Evolutionary conservation across 1,140 invertebrate species (phyloP), one percentile per base, ranked within the genome.

Genomic region (Drosophila persimilis): DNA sequence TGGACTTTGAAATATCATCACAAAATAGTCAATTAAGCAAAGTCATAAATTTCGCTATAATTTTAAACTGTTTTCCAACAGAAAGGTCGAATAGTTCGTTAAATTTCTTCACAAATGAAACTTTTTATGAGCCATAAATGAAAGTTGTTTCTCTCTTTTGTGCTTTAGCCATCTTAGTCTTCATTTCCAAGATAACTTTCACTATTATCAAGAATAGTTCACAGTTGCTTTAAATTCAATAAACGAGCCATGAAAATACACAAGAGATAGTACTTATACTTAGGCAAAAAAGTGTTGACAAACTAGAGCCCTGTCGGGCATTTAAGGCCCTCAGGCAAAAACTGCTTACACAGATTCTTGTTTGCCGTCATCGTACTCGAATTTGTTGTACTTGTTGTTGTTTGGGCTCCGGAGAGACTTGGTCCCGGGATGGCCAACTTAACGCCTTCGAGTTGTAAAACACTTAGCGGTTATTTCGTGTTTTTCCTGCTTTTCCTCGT

Each of bases 401-500:
- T 52, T 66, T 47, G 41, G 15, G 51, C 13, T 47, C 50, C 54
- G 60, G 51, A 59, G 52, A 58, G 55, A 70, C 53, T 58, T 35
- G 41, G 61, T 45, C 50, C 60, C 31, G 50, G 55, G 63, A 76
- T 73, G 75, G 60, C 58, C 72, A 84, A 84, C 73, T 86, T 88
- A 88, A 88, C 79, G 78, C 83, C 66, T 81, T 65, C 74, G 67
- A 83, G 70, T 88, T 86, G 81, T 88, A 86, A 86, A 86, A 86
- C 83, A 88, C 83, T 86, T 86, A 88, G 78, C 81, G 83, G 77
- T 81, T 80, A 77, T 88, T 88, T 81, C 75, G 67, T 80, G 74
- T 81, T 77, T 65, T 62, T 74, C 53, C 41, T 53, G 55, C 45
- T 65, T 64, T 56, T 57, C 20, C 43, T 51, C 44, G n/a, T 29